Conservation (phyloP, 2,797 vertebrate genomes). For the Anniella stebbinsi region DNA sequence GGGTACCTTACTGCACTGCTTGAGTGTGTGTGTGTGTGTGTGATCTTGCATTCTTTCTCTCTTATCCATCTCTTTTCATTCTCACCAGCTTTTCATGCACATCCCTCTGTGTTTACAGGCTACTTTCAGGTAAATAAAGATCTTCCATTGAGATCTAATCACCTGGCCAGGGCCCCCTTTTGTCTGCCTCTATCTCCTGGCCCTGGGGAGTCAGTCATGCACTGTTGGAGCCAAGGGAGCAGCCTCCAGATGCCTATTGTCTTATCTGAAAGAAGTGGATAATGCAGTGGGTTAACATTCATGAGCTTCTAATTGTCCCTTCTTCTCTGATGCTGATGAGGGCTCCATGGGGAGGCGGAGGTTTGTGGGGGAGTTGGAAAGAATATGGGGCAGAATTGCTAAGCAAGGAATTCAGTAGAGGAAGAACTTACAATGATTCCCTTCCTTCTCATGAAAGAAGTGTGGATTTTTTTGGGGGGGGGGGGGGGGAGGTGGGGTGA, state of each 20-base stretch:
- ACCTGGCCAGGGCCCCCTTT: slow-evolving; percentile 42
- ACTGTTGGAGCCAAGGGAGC: slow-evolving; percentile 14
- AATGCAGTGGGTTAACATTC: slow-evolving; percentile 28
- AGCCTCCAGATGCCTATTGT: slow-evolving; percentile 17
- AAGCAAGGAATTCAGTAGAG: background rate
- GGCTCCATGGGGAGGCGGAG: slow-evolving; percentile 5
- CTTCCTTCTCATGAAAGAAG: background rate
- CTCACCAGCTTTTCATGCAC: slow-evolving; percentile 4
- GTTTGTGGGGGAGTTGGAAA: background rate
- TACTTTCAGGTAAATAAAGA: slow-evolving; percentile 50
- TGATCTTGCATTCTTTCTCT: slow-evolving; percentile 36
- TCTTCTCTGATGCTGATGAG: slow-evolving; percentile 38
- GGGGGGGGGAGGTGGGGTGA: no score
- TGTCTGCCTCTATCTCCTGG: slow-evolving; percentile 38
- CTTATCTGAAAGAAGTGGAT: slow-evolving; percentile 32
- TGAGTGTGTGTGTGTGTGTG: background rate
- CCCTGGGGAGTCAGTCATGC: slow-evolving; percentile 32
- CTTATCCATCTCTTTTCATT: slow-evolving; percentile 33
- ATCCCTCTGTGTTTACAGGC: slow-evolving; percentile 21
- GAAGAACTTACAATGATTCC: background rate
- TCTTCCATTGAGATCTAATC: slow-evolving; percentile 43
- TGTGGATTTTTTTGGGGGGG: background rate
- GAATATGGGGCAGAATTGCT: background rate
- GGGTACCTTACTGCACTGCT: no score
- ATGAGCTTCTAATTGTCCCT: slow-evolving; percentile 32